These are phyloP conservation scores for Artemia sp. DNA, from an alignment of 2,888 invertebrate species.

Conservation along the genomic window DNA sequence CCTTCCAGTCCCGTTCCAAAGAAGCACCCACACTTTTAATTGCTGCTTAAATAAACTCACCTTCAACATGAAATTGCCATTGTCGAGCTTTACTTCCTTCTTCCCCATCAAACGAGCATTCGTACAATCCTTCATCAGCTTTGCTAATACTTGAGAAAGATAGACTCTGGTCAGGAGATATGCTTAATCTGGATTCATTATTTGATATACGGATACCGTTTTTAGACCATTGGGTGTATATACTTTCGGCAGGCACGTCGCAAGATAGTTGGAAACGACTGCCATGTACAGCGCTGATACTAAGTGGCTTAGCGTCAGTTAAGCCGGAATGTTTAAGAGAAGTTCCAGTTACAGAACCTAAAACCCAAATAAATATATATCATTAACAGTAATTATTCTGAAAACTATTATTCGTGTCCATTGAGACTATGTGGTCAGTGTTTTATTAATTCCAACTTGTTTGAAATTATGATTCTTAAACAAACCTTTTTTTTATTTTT, in stretches of 20 bases:
- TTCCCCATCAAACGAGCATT: not conserved
- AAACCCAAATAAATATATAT: no score
- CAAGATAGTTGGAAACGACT: not conserved
- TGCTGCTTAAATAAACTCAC: not conserved
- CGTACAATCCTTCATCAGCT: conserved; percentile 2
- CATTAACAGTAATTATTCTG: no score
- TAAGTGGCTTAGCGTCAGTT: no score
- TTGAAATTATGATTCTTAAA: no score
- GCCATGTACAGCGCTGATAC: not conserved
- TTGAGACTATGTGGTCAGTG: no score
- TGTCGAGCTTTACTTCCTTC: not conserved
- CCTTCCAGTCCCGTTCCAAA: no score
- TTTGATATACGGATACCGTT: not conserved
- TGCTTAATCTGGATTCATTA: not conserved
- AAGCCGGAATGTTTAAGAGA: no score
- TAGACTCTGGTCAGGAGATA: conserved; percentile 1
- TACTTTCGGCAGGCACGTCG: not conserved
- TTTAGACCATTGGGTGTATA: not conserved
- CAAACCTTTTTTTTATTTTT: no score
- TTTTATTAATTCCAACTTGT: no score
- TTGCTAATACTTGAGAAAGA: not conserved
- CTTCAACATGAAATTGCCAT: conserved; percentile 6
- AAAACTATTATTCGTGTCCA: no score
- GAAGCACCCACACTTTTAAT: no score
- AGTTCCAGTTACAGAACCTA: no score